Conservation (phyloP, 2,888 invertebrate genomes). For the Rhorus exstirpatorius region DNA sequence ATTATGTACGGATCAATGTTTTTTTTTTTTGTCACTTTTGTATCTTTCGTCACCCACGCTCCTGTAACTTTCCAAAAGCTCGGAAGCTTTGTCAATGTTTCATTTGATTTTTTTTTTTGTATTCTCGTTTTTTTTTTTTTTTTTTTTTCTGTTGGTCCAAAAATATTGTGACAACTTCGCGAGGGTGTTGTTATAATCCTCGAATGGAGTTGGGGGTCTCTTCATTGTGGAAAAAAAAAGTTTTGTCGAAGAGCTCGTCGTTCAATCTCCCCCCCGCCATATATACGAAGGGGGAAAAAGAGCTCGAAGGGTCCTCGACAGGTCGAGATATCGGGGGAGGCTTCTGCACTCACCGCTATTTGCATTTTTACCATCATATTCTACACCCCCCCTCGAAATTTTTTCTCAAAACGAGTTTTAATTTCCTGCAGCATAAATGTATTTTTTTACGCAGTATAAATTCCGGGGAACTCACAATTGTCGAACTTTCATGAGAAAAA, state of each 20-base stretch:
- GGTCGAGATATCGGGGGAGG: slow-evolving; percentile 58
- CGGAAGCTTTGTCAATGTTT: slow-evolving; percentile 1
- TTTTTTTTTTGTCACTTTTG: neutral
- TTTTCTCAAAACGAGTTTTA: slow-evolving; percentile 63
- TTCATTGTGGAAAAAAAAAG: slow-evolving; percentile 67
- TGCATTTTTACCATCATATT: slow-evolving; percentile 57
- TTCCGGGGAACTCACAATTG: neutral
- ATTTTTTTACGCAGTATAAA: neutral
- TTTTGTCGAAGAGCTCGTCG: slow-evolving; percentile 63
- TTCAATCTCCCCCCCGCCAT: slow-evolving; percentile 44
- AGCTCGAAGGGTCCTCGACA: slow-evolving; percentile 61
- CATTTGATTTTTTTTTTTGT: neutral
- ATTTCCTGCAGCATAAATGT: slow-evolving; percentile 45
- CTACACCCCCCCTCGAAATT: slow-evolving; percentile 20
- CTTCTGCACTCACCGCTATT: slow-evolving; percentile 53
- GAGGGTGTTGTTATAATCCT: slow-evolving; percentile 35
- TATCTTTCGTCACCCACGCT: neutral
- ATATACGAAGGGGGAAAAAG: slow-evolving; percentile 52
- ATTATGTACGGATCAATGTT: too few species aligned
- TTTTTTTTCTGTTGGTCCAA: slow-evolving; percentile 52
- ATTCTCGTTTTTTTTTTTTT: too few species aligned
- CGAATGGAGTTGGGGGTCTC: slow-evolving; percentile 62
- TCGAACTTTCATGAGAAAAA: neutral
- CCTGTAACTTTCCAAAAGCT: slow-evolving; percentile 61
- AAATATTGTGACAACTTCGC: slow-evolving; percentile 79